Evolutionary conservation across 2,797 vertebrate species (phyloP).

Genomic region (Yasuhikotakia modesta): DNA sequence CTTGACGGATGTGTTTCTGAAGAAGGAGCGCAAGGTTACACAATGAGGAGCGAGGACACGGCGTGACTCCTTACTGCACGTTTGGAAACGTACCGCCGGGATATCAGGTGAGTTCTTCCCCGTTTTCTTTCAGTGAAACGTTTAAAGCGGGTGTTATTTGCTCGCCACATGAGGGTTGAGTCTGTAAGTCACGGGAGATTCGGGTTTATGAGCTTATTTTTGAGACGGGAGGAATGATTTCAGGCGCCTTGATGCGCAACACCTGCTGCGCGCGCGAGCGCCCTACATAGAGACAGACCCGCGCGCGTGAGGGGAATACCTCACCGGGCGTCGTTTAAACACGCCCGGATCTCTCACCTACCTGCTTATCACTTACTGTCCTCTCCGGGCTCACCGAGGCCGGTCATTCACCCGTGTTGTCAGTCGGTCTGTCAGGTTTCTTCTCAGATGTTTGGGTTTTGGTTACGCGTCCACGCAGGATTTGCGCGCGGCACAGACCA

Average conservation of each 20-base stretch:
- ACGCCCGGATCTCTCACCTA: neutral
- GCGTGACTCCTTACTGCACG: neutral
- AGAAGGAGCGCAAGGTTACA: slow-evolving; percentile 40
- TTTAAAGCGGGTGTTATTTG: neutral
- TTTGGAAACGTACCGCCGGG: slow-evolving; percentile 23
- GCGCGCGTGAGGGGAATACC: slow-evolving; percentile 61
- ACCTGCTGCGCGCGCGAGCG: slow-evolving; percentile 62
- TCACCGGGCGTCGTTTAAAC: slow-evolving; percentile 36
- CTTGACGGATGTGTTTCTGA: slow-evolving; percentile 48
- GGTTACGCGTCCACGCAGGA: slow-evolving; percentile 31
- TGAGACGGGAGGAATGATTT: slow-evolving; percentile 34
- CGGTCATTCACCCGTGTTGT: neutral
- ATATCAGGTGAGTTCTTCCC: slow-evolving; percentile 42
- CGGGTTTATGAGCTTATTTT: slow-evolving; percentile 19
- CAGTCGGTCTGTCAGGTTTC: slow-evolving; percentile 8
- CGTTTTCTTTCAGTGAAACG: slow-evolving; percentile 7
- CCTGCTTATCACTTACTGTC: neutral
- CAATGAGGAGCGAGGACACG: slow-evolving; percentile 13
- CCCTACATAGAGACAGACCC: slow-evolving; percentile 57
- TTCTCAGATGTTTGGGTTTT: slow-evolving; percentile 20
- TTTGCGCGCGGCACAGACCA: neutral
- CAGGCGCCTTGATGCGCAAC: slow-evolving; percentile 57
- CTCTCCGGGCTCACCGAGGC: slow-evolving; percentile 2
- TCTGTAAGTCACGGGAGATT: slow-evolving; percentile 1
- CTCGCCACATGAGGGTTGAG: neutral